phyloP scores from a whole-genome alignment of 2,888 invertebrate species.

The Helleia helle region DNA sequence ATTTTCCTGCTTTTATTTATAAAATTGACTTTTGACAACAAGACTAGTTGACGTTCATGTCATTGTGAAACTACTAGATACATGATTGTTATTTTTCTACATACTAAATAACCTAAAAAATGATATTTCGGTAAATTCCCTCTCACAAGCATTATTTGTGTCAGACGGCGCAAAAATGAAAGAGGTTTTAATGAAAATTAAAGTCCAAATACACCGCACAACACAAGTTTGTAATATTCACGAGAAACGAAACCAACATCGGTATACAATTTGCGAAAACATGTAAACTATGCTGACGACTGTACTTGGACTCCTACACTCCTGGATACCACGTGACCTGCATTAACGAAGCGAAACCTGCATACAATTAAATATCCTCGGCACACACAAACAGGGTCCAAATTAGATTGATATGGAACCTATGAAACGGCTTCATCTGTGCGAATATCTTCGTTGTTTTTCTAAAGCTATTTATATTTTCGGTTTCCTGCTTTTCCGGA shows the following conservation, averaged over 20 bases:
- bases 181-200: conserved; percentile 6
- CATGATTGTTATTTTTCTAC: too few species aligned
- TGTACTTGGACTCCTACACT: conserved; percentile 18
- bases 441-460: conserved; percentile 28
- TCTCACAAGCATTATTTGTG: too few species aligned
- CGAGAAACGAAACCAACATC: not conserved
- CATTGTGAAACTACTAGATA: too few species aligned
- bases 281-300: conserved; percentile 3
- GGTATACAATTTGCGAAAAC: not conserved
- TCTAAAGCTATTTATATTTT: conserved; percentile 20
- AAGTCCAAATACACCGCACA: not conserved
- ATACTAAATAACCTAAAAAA: too few species aligned
- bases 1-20: too few species aligned
- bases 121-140: too few species aligned
- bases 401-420: not conserved
- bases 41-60: too few species aligned
- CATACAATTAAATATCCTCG: not conserved
- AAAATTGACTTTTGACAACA: too few species aligned
- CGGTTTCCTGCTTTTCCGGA: not conserved
- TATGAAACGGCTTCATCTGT: conserved; percentile 28
- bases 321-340: conserved; percentile 27
- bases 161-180: not conserved
- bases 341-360: conserved; percentile 21
- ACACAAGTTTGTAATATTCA: not conserved
- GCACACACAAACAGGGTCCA: not conserved